These are phyloP conservation scores for Leptoteleia sp. DNA, from an alignment of 1,140 invertebrate genomes.

Conservation along the genomic window DNA sequence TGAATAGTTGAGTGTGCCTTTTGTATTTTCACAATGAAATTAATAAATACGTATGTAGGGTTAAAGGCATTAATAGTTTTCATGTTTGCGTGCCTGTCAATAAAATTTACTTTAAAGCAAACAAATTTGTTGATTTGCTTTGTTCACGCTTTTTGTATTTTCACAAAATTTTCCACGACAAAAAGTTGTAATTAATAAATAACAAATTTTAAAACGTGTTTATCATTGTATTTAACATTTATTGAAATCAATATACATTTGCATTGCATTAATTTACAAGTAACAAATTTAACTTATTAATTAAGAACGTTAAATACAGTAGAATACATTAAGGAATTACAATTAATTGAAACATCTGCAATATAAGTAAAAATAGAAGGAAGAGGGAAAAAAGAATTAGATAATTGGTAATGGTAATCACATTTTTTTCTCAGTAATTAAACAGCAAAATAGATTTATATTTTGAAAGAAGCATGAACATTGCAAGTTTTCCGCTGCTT, in stretches of 20 bases:
- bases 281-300: no score
- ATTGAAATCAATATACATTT: no score
- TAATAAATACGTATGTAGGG: background rate
- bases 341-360: no score
- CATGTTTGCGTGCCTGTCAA: background rate
- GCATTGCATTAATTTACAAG: no score
- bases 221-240: background rate
- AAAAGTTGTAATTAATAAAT: background rate
- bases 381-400: no score
- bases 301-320: no score
- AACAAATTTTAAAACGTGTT: background rate
- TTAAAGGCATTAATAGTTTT: conserved; percentile 1
- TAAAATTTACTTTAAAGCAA: background rate
- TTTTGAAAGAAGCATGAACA: background rate
- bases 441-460: background rate
- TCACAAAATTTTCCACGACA: background rate
- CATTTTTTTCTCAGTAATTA: no score
- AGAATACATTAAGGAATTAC: no score
- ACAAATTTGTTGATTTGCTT: background rate
- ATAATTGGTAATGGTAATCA: background rate
- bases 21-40: conserved; percentile 2
- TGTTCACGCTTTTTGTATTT: conserved; percentile 1
- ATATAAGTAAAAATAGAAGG: no score
- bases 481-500: background rate
- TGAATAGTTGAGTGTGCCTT: conserved; percentile 3